These are phyloP conservation scores for Podotricha telesiphe DNA, from an alignment of 2,888 invertebrate species.

Conservation along the genomic window DNA sequence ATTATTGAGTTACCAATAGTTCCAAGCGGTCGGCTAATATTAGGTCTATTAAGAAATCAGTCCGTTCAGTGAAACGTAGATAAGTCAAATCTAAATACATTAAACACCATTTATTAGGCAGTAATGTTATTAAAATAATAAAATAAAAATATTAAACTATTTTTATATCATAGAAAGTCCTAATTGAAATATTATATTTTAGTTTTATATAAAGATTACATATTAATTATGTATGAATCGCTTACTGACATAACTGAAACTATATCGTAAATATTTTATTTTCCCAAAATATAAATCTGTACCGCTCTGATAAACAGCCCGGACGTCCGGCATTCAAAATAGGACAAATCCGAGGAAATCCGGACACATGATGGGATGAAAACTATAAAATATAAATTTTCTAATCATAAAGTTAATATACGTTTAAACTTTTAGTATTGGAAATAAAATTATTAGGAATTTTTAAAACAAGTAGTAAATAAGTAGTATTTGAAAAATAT, in stretches of 20 bases:
- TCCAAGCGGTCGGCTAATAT: no score
- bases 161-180: not conserved
- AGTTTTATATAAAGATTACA: not conserved
- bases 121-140: no score
- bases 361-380: slow-evolving; percentile 34
- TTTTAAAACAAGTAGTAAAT: no score
- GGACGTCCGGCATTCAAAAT: slow-evolving; percentile 37
- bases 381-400: slow-evolving; percentile 28
- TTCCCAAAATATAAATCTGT: slow-evolving; percentile 22
- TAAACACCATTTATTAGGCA: no score
- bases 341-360: slow-evolving; percentile 40
- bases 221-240: not conserved
- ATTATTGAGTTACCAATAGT: no score
- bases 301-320: slow-evolving; percentile 29
- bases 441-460: not conserved
- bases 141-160: no score
- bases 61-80: no score
- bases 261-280: slow-evolving; percentile 18
- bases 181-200: not conserved
- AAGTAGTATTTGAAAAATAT: no score
- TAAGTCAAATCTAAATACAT: no score
- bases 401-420: slow-evolving; percentile 9
- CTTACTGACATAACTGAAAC: not conserved
- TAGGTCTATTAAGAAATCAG: no score
- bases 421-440: not conserved